A percentile compares a stretch with the other conserved stretches of the same genome.
phyloP scores from a whole-genome alignment of 2,113 vertebrate species.

The Pachypanchax playfairii region DNA sequence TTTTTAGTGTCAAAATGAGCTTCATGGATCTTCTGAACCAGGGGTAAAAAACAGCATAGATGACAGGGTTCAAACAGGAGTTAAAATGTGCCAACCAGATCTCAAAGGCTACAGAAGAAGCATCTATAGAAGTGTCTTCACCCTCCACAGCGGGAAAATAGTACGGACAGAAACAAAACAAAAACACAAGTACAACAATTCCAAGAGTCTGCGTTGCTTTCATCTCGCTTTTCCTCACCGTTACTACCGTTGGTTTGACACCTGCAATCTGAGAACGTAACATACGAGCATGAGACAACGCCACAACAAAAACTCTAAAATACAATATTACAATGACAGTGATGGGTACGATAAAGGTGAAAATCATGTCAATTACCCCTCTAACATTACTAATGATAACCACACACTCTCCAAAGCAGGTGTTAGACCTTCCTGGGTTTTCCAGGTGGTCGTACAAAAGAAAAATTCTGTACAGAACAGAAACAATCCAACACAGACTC shows the following conservation, averaged over 20 bases:
- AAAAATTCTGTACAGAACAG: slow-evolving; percentile 16
- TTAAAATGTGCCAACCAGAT: slow-evolving; percentile 23
- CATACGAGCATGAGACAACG: slow-evolving; percentile 42
- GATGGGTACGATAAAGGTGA: slow-evolving; percentile 52
- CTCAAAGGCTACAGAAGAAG: background rate
- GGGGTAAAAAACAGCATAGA: slow-evolving; percentile 21
- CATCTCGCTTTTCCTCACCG: slow-evolving; percentile 19
- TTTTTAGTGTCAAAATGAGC: slow-evolving; percentile 5
- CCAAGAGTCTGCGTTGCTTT: slow-evolving; percentile 60
- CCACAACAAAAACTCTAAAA: slow-evolving; percentile 39
- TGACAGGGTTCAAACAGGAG: slow-evolving; percentile 24
- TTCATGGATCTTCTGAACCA: slow-evolving; percentile 22
- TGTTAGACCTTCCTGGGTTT: slow-evolving; percentile 25
- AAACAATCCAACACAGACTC: slow-evolving; percentile 37
- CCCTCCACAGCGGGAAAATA: slow-evolving; percentile 35
- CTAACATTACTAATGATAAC: slow-evolving; percentile 26
- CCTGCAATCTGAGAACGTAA: slow-evolving; percentile 20
- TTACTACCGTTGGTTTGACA: background rate
- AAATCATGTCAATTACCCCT: slow-evolving; percentile 37
- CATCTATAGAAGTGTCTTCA: slow-evolving; percentile 16
- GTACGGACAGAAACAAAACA: slow-evolving; percentile 55
- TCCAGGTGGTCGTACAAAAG: slow-evolving; percentile 31
- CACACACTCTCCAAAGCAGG: slow-evolving; percentile 52
- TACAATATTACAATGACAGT: slow-evolving; percentile 45
- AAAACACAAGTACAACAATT: slow-evolving; percentile 48